Evolutionary conservation across 2,113 vertebrate species (phyloP), one percentile per base, ranked within the genome.

Genomic region (Myxocyprinus asiaticus): DNA sequence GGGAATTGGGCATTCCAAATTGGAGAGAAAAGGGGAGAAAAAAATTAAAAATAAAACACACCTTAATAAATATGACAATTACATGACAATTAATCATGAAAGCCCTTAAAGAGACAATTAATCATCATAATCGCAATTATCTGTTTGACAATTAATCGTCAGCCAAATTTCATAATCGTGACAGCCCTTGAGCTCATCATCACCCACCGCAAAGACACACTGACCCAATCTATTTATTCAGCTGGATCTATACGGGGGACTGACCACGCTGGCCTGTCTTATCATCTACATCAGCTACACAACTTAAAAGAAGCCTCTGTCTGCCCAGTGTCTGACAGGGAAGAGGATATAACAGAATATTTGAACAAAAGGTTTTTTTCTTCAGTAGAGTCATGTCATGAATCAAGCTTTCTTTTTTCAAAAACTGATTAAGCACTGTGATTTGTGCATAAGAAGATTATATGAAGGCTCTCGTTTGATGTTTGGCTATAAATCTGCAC

Each of bases 161-260:
- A 33, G 22, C 22, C 22, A 33, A 33, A 33, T 33, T 33, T 33
- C 22, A 33, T 33, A 33, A 33, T 33, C 22, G 3, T 33, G 22
- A 33, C 22, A 33, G 22, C 22, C 22, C 22, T 33, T 1, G 1
- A 33, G 22, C 22, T 33, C 22, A 77, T 77, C 76, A 68, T 67
- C 53, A 5, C 76, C 55, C 17, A 58, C 53, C 5, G 42, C 63
- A 59, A 67, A 67, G 64, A 67, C 50, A 77, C 53, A n/a, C 51
- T 67, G 76, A 77, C 63, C 76, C 65, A 77, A 67, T 77, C 76
- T 67, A 59, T 67, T 77, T 67, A 77, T 64, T 67, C 63, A 77
- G 76, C 62, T 65, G 74, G 74, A 76, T 65, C 62, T 76, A 66
- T 76, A 66, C 9, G 0, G 11, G 15, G 45, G 72, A 63, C 58